These are phyloP conservation scores for Myotis myotis DNA, from an alignment of 2,797 vertebrate genomes.

Conservation along the genomic window DNA sequence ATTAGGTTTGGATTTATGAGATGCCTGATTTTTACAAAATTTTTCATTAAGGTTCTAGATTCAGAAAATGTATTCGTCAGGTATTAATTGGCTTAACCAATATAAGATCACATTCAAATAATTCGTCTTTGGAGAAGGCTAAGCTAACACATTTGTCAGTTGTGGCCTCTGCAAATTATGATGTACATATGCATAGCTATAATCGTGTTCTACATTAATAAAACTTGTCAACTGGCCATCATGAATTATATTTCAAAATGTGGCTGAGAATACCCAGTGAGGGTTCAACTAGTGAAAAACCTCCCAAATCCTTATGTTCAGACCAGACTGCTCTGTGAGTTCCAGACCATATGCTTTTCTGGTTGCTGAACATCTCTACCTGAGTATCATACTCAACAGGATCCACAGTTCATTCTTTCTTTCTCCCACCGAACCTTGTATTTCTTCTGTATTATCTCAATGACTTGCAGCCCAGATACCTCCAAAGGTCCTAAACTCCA, in stretches of 20 bases:
- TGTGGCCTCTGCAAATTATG: neutral
- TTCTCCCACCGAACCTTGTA: neutral
- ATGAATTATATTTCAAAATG: slow-evolving; percentile 27
- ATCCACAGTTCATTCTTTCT: neutral
- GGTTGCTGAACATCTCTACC: neutral
- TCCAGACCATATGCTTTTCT: neutral
- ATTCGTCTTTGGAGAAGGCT: slow-evolving; percentile 11
- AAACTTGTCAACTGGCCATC: neutral
- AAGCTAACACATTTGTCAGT: neutral
- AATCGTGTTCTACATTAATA: neutral
- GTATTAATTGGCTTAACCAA: neutral
- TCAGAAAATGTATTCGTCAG: neutral
- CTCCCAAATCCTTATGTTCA: neutral
- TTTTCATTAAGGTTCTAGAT: neutral
- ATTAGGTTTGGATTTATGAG: slow-evolving; percentile 8
- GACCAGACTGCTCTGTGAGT: neutral
- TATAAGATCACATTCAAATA: slow-evolving; percentile 6
- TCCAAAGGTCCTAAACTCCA: neutral
- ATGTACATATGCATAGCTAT: neutral
- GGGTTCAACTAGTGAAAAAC: neutral
- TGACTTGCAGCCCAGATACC: neutral
- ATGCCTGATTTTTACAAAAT: neutral
- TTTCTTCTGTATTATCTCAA: neutral
- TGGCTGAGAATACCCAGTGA: neutral
- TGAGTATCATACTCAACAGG: neutral